Conservation (phyloP, 2,888 invertebrate species). For the Cynaeus angustus region DNA sequence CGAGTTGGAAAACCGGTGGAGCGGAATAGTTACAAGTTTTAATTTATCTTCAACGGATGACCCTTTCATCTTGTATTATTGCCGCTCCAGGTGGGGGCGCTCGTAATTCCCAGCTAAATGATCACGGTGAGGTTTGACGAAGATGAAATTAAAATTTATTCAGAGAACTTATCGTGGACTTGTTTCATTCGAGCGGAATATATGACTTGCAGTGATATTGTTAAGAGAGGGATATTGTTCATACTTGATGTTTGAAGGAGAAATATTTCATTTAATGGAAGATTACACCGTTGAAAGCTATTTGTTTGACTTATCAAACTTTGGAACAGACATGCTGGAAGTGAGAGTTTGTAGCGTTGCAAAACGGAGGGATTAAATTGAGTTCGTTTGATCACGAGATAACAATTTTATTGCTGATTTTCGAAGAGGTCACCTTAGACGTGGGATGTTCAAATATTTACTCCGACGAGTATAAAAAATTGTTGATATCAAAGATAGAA, state of each 20-base stretch:
- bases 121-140: slow-evolving; percentile 9
- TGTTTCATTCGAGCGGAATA: not conserved
- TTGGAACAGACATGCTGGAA: no score
- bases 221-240: not conserved
- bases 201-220: not conserved
- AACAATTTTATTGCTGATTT: no score
- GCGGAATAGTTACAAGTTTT: slow-evolving; percentile 31
- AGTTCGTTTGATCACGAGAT: no score
- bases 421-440: no score
- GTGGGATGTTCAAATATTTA: no score
- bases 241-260: not conserved
- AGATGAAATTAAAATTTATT: slow-evolving; percentile 7
- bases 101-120: slow-evolving; percentile 19
- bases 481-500: no score
- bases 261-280: not conserved
- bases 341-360: no score
- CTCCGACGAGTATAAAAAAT: no score
- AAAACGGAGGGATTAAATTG: no score
- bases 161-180: not conserved
- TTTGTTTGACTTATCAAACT: no score
- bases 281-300: not conserved
- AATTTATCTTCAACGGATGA: slow-evolving; percentile 32
- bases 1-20: slow-evolving; percentile 2
- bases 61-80: slow-evolving; percentile 35
- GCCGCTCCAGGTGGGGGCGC: slow-evolving; percentile 25